Conservation (phyloP, 2,113 vertebrate species). For the Pituophis catenifer region DNA sequence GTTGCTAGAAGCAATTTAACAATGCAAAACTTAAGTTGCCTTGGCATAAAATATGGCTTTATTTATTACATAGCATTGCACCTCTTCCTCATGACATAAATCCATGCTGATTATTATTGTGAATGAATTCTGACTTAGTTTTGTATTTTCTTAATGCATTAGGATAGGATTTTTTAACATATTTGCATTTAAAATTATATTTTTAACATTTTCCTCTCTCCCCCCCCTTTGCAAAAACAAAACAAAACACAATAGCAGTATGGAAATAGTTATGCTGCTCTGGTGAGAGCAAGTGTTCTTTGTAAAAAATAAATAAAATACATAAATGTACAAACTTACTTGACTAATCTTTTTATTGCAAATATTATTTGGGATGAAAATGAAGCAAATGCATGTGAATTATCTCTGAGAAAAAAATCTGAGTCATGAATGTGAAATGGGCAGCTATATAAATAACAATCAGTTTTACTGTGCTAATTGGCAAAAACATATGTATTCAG, state of each 20-base stretch:
- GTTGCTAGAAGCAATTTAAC: neutral
- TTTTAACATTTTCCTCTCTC: neutral
- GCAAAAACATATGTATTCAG: neutral
- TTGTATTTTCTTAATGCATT: conserved; percentile 4
- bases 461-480: neutral
- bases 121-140: neutral
- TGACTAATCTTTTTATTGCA: neutral
- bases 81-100: neutral
- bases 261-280: neutral
- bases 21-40: neutral
- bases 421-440: neutral
- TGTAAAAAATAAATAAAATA: neutral
- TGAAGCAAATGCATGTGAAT: neutral
- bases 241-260: neutral
- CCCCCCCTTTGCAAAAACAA: neutral
- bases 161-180: neutral
- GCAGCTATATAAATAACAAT: neutral
- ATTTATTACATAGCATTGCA: neutral
- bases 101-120: neutral
- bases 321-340: neutral
- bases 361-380: neutral
- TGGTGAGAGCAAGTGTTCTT: neutral
- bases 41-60: neutral
- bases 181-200: neutral
- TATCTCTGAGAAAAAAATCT: neutral